A percentile compares a stretch with the other conserved stretches of the same genome.
Evolutionary conservation across 2,113 vertebrate genomes (phyloP).

Genomic region (Azemiops feae): DNA sequence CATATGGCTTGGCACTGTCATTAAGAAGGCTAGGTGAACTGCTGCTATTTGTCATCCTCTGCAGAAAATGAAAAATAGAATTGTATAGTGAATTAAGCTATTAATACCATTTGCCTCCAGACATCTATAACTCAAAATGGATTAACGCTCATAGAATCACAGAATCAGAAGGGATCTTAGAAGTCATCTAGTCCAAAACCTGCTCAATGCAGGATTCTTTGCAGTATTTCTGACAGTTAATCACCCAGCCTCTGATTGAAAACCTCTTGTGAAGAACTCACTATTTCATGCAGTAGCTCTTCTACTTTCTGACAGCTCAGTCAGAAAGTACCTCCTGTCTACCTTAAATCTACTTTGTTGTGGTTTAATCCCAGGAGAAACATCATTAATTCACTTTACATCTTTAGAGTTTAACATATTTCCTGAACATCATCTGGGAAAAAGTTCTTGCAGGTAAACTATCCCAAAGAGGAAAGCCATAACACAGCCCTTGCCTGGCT

Average conservation of each 20-base stretch:
- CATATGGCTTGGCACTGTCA: conserved; percentile 97
- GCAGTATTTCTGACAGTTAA: background rate
- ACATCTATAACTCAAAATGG: background rate
- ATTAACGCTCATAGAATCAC: background rate
- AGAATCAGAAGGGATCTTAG: background rate
- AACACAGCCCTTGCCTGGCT: background rate
- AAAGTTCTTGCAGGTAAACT: background rate
- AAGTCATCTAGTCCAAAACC: background rate
- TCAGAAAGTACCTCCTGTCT: background rate
- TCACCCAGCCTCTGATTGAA: background rate
- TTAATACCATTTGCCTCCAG: background rate
- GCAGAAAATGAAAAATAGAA: conserved; percentile 53
- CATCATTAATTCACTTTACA: background rate
- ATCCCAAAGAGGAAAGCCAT: background rate
- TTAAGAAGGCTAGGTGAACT: conserved; percentile 97
- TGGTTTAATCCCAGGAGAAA: background rate
- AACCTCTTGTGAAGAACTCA: background rate
- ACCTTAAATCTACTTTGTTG: background rate
- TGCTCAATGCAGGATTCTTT: background rate
- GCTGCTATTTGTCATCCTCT: conserved; percentile 98
- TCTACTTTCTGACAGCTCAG: background rate
- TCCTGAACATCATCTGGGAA: background rate
- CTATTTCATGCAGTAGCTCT: background rate
- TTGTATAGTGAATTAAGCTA: conserved; percentile 6
- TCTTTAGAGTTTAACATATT: background rate